Conservation (phyloP, 2,888 invertebrate species). For the Bugula neritina region DNA sequence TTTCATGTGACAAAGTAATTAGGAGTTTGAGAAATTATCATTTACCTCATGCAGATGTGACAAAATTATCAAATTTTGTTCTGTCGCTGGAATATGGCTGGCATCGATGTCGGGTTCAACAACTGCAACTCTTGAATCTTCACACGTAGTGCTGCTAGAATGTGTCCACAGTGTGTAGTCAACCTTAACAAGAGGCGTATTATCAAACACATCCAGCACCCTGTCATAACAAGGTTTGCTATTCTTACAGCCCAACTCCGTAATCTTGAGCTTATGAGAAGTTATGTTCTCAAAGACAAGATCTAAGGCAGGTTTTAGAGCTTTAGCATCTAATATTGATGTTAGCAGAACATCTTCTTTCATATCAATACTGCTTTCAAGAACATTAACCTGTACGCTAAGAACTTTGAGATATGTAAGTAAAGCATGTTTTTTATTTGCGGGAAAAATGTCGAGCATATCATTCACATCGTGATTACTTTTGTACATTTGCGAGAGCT, state of each 20-base stretch:
- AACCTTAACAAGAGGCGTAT: not conserved
- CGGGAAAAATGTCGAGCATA: not conserved
- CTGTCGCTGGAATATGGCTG: slow-evolving; percentile 4
- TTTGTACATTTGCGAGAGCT: not conserved
- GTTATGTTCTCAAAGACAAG: slow-evolving; percentile 71
- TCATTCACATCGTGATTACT: not conserved
- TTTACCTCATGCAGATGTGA: not conserved
- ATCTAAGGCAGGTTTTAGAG: slow-evolving; percentile 60
- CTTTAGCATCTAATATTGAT: slow-evolving; percentile 33
- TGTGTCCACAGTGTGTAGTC: not conserved
- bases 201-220: not conserved
- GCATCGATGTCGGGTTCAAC: not conserved
- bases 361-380: not conserved
- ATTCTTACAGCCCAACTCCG: slow-evolving; percentile 59
- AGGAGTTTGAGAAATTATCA: no score
- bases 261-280: slow-evolving; percentile 66
- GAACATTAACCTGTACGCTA: not conserved
- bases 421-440: not conserved
- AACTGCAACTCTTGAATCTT: not conserved
- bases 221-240: not conserved
- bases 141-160: not conserved
- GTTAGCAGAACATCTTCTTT: slow-evolving; percentile 35
- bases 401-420: not conserved
- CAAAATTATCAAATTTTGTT: not conserved
- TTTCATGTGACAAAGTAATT: no score